Percentiles rank a stretch among this genome's conserved stretches.
Evolutionary conservation across 2,113 vertebrate species (phyloP).

Genomic region (Mormyrus lacerda): DNA sequence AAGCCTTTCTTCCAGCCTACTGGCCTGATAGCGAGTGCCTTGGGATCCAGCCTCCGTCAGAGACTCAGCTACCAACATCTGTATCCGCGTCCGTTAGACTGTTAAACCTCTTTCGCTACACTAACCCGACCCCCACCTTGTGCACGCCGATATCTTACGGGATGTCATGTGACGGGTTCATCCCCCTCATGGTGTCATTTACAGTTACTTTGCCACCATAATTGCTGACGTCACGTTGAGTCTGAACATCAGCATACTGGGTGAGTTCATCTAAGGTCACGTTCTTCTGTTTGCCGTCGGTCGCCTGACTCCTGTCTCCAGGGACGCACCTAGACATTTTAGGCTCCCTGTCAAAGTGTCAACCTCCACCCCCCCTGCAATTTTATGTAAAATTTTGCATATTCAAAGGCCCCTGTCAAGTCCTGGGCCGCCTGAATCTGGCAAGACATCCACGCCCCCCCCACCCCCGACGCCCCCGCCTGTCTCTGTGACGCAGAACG

Average conservation of each 20-base stretch:
- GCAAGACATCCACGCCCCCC: background rate
- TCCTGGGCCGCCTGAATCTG: background rate
- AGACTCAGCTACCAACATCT: background rate
- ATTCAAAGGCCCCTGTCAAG: background rate
- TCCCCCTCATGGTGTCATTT: conserved; percentile 8
- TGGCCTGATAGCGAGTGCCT: background rate
- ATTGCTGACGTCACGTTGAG: background rate
- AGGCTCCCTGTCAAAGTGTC: background rate
- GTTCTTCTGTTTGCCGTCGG: background rate
- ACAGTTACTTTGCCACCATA: background rate
- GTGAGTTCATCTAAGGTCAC: background rate
- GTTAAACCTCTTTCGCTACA: background rate
- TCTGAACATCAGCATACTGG: background rate
- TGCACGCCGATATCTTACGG: background rate
- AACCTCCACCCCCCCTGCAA: background rate
- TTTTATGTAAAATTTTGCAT: background rate
- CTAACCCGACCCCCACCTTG: background rate
- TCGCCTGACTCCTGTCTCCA: background rate
- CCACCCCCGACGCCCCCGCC: background rate
- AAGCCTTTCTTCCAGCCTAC: background rate
- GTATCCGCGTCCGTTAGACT: background rate
- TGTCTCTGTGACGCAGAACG: background rate
- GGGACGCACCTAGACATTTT: background rate
- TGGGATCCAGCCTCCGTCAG: background rate
- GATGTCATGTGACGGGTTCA: background rate